Evolutionary conservation across 2,888 invertebrate genomes (phyloP), one percentile per base, ranked within the genome.

Genomic region (Tenthredo mesomela): DNA sequence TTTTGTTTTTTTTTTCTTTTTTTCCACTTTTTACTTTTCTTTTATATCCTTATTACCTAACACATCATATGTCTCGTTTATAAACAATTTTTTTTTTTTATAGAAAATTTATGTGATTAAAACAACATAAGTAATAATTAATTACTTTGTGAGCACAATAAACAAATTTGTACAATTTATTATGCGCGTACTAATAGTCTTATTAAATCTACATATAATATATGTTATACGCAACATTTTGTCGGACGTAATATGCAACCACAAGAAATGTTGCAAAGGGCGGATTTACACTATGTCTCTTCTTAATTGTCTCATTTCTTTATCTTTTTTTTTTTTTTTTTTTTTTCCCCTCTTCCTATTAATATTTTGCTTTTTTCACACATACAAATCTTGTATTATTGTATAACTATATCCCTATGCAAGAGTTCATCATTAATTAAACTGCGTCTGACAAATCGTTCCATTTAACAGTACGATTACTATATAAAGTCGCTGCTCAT

Each of bases 141-240:
- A 89, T 91, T 91, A 91, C 88, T 90, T 58, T 87, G 87, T 89
- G 90, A 91, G 91, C 91, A 92, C 89, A 87, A 92, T 92, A 92
- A 92, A 91, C 91, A 92, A 91, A 91, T 92, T 92, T 92, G 92
- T 92, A 92, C 92, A 92, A 91, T 92, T 92, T 91, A 92, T 92
- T 92, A 92, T 92, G 92, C 92, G 90, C 90, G 88, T 90, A 87
- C 90, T 90, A 90, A 87, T 90, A 89, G 86, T 90, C 89, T 90
- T 91, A 90, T 90, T 91, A 90, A 54, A 78, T 86, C 87, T 90
- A 77, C 9, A 33, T 43, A 29, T n/a, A n/a, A n/a, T n/a, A 29
- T 29, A 89, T 86, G 85, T 85, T 87, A 88, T 86, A 87, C 85
- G 88, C 86, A 89, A 90, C 86, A 87, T 86, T 85, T 88, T 84